phyloP scores from a whole-genome alignment of 2,797 vertebrate species.

The Bradypus variegatus region DNA sequence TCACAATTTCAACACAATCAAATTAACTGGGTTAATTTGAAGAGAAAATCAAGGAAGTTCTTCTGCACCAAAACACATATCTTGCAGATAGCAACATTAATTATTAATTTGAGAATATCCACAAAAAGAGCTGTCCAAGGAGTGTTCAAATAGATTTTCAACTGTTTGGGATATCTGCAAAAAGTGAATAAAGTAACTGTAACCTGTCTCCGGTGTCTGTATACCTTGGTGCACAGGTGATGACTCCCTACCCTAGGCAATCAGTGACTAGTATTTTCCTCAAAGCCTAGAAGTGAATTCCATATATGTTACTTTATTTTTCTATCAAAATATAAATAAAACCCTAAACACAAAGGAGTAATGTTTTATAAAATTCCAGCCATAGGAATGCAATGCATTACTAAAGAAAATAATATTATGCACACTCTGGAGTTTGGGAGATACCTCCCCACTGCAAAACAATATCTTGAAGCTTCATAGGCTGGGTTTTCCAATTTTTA shows the following conservation, averaged over 20 bases:
- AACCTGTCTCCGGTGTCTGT: not conserved
- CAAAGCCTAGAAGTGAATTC: not conserved
- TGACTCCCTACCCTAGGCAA: not conserved
- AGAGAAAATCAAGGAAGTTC: not conserved
- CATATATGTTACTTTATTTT: not conserved
- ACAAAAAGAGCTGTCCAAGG: not conserved
- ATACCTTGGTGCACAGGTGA: not conserved
- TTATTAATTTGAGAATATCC: not conserved
- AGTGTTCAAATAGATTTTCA: not conserved
- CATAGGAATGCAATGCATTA: not conserved
- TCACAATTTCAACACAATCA: too few relatives aligned
- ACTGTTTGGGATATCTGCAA: not conserved
- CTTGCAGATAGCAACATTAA: not conserved
- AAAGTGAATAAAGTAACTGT: not conserved
- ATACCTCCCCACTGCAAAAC: not conserved
- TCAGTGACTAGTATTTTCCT: not conserved
- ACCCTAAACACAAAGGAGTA: too few relatives aligned
- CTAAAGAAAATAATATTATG: not conserved
- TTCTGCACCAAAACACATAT: not conserved
- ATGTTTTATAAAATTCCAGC: not conserved
- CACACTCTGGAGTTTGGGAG: not conserved
- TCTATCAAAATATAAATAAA: not conserved
- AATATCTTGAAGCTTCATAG: not conserved
- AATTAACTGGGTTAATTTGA: not conserved
- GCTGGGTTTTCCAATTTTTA: not conserved